Conservation (phyloP, 2,797 vertebrate species). For the Cephalopachus bancanus region DNA sequence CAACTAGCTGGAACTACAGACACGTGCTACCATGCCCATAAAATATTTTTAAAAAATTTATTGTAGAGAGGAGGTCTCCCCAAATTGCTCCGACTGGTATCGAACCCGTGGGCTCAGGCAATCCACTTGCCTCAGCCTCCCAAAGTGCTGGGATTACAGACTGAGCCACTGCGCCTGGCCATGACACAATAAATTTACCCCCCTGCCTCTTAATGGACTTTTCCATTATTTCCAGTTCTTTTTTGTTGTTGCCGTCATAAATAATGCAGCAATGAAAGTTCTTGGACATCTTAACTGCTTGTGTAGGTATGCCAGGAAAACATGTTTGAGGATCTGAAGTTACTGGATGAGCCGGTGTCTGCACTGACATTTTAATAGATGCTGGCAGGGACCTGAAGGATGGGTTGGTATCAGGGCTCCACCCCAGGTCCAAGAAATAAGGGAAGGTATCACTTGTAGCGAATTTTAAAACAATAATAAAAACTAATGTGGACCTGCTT, state of each 20-base stretch:
- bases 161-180: too few relatives aligned
- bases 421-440: neutral
- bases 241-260: neutral
- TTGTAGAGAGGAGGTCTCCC: too few relatives aligned
- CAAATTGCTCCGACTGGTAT: too few relatives aligned
- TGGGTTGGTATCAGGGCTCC: neutral
- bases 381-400: neutral
- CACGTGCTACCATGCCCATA: too few relatives aligned
- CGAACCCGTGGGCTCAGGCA: too few relatives aligned
- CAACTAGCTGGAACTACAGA: too few relatives aligned
- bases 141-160: too few relatives aligned
- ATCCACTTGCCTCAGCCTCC: too few relatives aligned
- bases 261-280: neutral
- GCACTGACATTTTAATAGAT: neutral
- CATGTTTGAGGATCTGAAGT: neutral
- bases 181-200: neutral
- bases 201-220: neutral
- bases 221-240: neutral
- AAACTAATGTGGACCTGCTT: neutral
- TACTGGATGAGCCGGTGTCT: neutral
- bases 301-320: neutral
- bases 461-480: constrained; percentile 2
- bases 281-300: neutral
- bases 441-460: neutral
- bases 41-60: too few relatives aligned